phyloP scores from a whole-genome alignment of 2,888 invertebrate species.

The Timema cristinae region DNA sequence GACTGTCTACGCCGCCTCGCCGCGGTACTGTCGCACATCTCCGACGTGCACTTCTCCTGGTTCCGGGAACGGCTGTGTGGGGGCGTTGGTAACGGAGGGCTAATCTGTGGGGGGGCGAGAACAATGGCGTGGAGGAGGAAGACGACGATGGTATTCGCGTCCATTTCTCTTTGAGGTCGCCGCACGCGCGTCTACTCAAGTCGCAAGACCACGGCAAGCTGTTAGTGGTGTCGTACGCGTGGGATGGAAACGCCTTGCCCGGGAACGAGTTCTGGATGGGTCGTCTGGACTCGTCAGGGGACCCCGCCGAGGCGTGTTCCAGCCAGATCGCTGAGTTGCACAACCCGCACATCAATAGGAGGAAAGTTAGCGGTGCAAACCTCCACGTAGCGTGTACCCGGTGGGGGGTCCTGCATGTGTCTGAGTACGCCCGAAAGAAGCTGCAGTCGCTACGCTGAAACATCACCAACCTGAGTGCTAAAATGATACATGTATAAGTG shows the following conservation, averaged over 20 bases:
- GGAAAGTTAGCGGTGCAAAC: slow-evolving; percentile 49
- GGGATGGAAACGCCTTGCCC: slow-evolving; percentile 69
- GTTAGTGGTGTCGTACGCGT: slow-evolving; percentile 64
- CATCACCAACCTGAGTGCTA: no score
- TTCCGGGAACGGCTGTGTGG: slow-evolving; percentile 31
- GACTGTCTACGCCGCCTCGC: slow-evolving; percentile 34
- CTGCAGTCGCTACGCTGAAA: slow-evolving; percentile 9
- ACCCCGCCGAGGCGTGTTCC: slow-evolving; percentile 60
- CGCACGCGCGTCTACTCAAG: slow-evolving; percentile 50
- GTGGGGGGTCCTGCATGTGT: slow-evolving; percentile 43
- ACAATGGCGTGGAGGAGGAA: slow-evolving; percentile 8
- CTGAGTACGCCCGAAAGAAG: slow-evolving; percentile 38
- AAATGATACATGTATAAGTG: no score
- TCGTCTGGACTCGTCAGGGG: slow-evolving; percentile 53
- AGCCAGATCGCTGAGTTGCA: slow-evolving; percentile 56
- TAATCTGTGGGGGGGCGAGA: slow-evolving; percentile 19
- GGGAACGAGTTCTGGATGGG: slow-evolving; percentile 70
- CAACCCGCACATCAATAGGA: slow-evolving; percentile 55
- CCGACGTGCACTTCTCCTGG: slow-evolving; percentile 38
- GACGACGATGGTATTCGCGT: slow-evolving; percentile 47
- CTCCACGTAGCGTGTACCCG: slow-evolving; percentile 49
- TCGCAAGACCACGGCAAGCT: slow-evolving; percentile 45
- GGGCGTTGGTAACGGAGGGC: slow-evolving; percentile 42
- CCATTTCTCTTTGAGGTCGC: slow-evolving; percentile 53
- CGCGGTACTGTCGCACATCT: slow-evolving; percentile 30